phyloP scores from a whole-genome alignment of 2,113 vertebrate genomes.

The Phalacrocorax carbo region DNA sequence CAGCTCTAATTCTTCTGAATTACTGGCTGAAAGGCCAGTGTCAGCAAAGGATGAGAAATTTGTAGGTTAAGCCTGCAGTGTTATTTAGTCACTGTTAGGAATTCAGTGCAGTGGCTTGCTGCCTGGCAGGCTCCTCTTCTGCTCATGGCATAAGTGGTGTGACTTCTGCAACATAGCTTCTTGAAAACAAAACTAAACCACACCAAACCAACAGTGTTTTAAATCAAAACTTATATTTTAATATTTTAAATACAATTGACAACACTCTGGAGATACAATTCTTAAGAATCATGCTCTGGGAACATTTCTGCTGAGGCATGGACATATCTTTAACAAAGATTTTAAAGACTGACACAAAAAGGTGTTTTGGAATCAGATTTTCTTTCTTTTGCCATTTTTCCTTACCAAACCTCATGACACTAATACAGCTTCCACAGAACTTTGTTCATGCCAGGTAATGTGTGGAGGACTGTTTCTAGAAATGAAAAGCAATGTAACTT shows the following conservation, averaged over 20 bases:
- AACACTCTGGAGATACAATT: not conserved
- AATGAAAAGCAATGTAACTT: not conserved
- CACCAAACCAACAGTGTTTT: not conserved
- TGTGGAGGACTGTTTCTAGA: not conserved
- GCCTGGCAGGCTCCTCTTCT: not conserved
- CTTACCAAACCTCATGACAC: not conserved
- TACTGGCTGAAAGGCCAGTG: not conserved
- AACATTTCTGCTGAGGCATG: not conserved
- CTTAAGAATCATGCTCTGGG: not conserved
- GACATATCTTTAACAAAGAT: not conserved
- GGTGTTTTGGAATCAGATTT: not conserved
- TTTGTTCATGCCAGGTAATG: not conserved
- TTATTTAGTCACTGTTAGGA: not conserved
- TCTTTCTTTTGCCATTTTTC: not conserved
- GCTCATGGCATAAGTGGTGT: not conserved
- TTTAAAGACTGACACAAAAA: not conserved
- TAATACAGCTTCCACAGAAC: not conserved
- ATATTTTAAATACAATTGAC: not conserved
- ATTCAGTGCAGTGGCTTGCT: not conserved
- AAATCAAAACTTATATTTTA: not conserved
- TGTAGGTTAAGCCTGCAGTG: not conserved
- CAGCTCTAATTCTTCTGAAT: not conserved
- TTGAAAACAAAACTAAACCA: not conserved
- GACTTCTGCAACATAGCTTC: not conserved
- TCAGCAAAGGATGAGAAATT: not conserved